Percentiles rank a stretch among this genome's conserved stretches.
phyloP scores from a whole-genome alignment of 2,888 invertebrate species.

The Nipponacmea schrenckii region DNA sequence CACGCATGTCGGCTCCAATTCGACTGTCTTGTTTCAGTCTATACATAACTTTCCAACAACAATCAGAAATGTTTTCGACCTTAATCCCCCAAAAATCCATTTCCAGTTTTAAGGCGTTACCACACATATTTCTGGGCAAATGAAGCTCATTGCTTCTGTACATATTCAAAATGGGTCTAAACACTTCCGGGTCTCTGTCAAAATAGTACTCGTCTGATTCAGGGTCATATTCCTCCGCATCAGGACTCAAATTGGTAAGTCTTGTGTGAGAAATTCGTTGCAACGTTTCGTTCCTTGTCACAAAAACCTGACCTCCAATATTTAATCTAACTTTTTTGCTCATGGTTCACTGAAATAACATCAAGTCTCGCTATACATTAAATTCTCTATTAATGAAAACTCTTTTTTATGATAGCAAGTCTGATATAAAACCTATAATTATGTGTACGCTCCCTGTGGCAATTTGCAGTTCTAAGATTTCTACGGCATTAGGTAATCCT shows the following conservation, averaged over 20 bases:
- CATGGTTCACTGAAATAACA: too few relatives aligned
- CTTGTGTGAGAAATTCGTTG: constrained; percentile 28
- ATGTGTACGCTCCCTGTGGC: too few relatives aligned
- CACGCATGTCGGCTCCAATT: constrained; percentile 31
- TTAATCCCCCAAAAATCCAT: constrained; percentile 50
- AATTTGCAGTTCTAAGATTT: too few relatives aligned
- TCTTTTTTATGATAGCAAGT: too few relatives aligned
- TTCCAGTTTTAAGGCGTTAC: constrained; percentile 45
- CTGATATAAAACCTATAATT: too few relatives aligned
- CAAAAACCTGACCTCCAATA: constrained; percentile 37
- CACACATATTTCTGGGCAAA: constrained; percentile 49
- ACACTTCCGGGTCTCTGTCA: constrained; percentile 47
- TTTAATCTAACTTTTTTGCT: constrained; percentile 25
- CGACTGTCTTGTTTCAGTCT: constrained; percentile 32
- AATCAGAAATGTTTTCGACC: constrained; percentile 44
- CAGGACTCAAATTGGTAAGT: constrained; percentile 22
- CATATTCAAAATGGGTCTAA: constrained; percentile 44
- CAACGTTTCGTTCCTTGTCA: constrained; percentile 28
- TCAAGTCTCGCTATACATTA: too few relatives aligned
- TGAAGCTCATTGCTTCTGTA: constrained; percentile 48
- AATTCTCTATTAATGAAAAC: too few relatives aligned
- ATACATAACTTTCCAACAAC: constrained; percentile 43
- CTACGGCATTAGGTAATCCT: too few relatives aligned
- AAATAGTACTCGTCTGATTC: constrained; percentile 40
- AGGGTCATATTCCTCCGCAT: constrained; percentile 19